Conservation (phyloP, 1,140 invertebrate species). For the Platyscapa corneri region DNA sequence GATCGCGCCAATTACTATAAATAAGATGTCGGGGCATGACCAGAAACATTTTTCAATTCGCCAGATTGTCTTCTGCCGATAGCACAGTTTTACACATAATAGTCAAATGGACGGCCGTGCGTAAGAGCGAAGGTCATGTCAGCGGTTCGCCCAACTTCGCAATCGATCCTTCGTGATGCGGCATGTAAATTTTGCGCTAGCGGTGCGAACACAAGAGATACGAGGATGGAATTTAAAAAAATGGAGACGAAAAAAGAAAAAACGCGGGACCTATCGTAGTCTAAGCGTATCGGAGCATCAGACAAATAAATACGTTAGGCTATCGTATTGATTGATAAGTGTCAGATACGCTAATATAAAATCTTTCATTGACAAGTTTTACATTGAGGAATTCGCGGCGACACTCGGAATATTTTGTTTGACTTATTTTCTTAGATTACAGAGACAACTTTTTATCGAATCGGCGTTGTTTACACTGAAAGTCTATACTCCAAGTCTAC, state of each 20-base stretch:
- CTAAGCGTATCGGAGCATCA: neutral
- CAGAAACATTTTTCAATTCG: slow-evolving; percentile 2
- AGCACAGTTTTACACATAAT: neutral
- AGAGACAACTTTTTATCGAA: neutral
- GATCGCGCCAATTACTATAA: neutral
- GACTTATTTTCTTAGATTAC: neutral
- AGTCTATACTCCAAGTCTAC: no score
- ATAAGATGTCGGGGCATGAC: neutral
- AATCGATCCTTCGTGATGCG: neutral
- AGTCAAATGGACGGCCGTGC: neutral
- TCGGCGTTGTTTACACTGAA: neutral
- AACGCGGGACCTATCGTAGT: neutral
- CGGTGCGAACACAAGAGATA: neutral
- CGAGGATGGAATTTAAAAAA: neutral
- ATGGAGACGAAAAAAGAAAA: neutral
- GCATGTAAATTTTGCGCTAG: neutral
- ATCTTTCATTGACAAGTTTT: slow-evolving; percentile 10
- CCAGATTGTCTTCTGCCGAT: neutral
- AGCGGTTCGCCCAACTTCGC: slow-evolving; percentile 21
- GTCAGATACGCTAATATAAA: neutral
- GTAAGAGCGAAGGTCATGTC: slow-evolving; percentile 4
- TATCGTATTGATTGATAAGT: no score
- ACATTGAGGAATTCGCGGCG: neutral
- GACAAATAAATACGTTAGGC: neutral
- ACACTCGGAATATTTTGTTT: neutral